phyloP scores from a whole-genome alignment of 53 echinoderm and acorn worm species.

The Crossaster papposus region DNA sequence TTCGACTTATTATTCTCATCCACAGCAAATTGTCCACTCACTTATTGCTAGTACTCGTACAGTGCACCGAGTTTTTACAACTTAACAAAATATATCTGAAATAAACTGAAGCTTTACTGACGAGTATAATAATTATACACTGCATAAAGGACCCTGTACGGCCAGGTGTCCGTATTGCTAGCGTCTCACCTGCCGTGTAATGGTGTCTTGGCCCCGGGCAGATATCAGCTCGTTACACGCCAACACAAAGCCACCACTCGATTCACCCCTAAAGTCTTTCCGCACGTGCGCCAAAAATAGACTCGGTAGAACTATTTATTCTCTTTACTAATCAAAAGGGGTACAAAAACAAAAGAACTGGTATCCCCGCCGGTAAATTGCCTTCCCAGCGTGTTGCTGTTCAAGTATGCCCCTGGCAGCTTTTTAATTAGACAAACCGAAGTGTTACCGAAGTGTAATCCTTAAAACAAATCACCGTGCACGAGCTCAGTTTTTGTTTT shows the following conservation, averaged over 20 bases:
- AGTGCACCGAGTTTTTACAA: too few relatives aligned
- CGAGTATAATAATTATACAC: too few relatives aligned
- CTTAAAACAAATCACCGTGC: slow-evolving; percentile 35
- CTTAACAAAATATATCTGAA: too few relatives aligned
- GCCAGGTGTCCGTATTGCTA: slow-evolving; percentile 5
- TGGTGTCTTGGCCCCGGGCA: neutral
- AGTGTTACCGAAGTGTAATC: slow-evolving; percentile 11
- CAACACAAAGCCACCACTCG: slow-evolving; percentile 5
- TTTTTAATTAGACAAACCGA: slow-evolving; percentile 48
- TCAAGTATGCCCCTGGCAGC: slow-evolving; percentile 25
- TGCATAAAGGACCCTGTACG: neutral
- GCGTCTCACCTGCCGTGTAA: neutral
- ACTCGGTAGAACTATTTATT: neutral
- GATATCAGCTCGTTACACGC: slow-evolving; percentile 9
- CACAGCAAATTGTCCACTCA: too few relatives aligned
- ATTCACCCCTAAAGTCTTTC: neutral
- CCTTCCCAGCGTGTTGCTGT: slow-evolving; percentile 24
- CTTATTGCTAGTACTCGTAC: too few relatives aligned
- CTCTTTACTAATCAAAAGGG: neutral
- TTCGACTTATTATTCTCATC: too few relatives aligned
- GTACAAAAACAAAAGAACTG: slow-evolving; percentile 32
- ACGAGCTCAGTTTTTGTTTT: neutral
- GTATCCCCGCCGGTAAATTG: slow-evolving; percentile 6
- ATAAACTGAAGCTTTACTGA: too few relatives aligned
- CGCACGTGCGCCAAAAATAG: slow-evolving; percentile 32